Evolutionary conservation across 2,797 vertebrate genomes (phyloP), one percentile per base, ranked within the genome.

Genomic region (Clarias laeviceps): DNA sequence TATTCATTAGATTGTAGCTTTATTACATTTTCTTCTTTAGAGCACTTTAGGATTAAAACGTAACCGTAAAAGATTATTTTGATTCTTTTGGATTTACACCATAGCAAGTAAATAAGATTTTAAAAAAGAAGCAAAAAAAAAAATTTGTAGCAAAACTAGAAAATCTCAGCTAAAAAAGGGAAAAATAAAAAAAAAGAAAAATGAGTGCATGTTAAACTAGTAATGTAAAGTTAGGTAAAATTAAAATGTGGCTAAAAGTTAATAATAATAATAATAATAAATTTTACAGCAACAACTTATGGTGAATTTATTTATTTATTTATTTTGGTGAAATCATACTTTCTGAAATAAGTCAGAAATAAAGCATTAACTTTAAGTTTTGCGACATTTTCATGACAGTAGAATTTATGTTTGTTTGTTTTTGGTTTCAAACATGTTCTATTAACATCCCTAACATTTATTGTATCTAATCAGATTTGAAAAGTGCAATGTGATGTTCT

Each of bases 1-100:
- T 24, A 68, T 81, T 68, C 45, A 54, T 50, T 34, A 73, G 77
- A 80, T 54, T 29, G 32, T 80, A 61, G 62, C 82, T 78, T 78
- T 37, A 78, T 78, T 77, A 34, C 22, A 1, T 37, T 7, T 37
- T 72, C 22, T 50, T 64, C 56, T 79, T 17, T 18, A n/a, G 22
- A 61, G 22, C 24, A 18, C 77, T 45, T 9, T 45, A 45, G n/a
- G 59, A 79, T 80, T 79, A 79, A n/a, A 79, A n/a, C 2, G 8
- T 79, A 79, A 45, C 24, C 1, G 1, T 7, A 45, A 15, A 27
- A 15, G 0, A 14, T 22, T 11, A 77, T 32, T 61, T 57, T 1
- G 6, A 27, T 77, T 22, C 18, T 12, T 56, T 18, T 20, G 17
- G 15, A 76, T 76, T 29, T 56, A 56, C 57, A 56, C 18, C 69